Evolutionary conservation across 2,888 invertebrate genomes (phyloP), one percentile per base, ranked within the genome.

Genomic region (Eupithecia vulgata): DNA sequence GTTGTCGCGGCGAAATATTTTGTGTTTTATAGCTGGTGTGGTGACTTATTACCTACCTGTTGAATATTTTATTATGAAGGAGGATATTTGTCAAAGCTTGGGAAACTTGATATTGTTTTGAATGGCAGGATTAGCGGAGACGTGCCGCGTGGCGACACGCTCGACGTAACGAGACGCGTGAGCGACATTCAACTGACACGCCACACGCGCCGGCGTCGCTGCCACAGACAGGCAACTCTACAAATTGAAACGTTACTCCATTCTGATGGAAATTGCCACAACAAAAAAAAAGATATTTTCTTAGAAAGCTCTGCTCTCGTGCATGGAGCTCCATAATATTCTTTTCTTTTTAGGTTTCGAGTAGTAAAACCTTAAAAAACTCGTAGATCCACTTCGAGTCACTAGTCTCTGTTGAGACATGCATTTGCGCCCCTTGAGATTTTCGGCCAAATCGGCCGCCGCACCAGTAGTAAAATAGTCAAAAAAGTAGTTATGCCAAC

Each of bases 131-230:
- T 90, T 88, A 91, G 86, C 80, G 76, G 81, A 74, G 82, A 78
- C 79, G 82, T 81, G 88, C 81, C 88, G 86, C 90, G 90, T 89
- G 87, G 83, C 88, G 88, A 88, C 88, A 84, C 40, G 42, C 40
- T 35, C 25, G 21, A 65, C 65, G 40, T 92, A 92, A 93, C 91
- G 85, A 87, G 93, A 92, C 92, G 87, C 83, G 83, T 84, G 91
- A 91, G 84, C 84, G 92, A 93, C 91, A 87, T 86, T 78, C 86
- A 86, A 84, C 82, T 88, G 92, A 91, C 91, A 86, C 85, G 81
- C 73, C 82, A 82, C 91, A 89, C 90, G 91, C 85, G 90, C 73
- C 74, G 21, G 35, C 64, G 70, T 72, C 25, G 59, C 61, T 37
- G 37, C 37, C 17, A 62, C 17, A 17, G 35, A 62, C 62, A 62